Conservation (phyloP, 2,797 vertebrate species). For the Furcifer pardalis region DNA sequence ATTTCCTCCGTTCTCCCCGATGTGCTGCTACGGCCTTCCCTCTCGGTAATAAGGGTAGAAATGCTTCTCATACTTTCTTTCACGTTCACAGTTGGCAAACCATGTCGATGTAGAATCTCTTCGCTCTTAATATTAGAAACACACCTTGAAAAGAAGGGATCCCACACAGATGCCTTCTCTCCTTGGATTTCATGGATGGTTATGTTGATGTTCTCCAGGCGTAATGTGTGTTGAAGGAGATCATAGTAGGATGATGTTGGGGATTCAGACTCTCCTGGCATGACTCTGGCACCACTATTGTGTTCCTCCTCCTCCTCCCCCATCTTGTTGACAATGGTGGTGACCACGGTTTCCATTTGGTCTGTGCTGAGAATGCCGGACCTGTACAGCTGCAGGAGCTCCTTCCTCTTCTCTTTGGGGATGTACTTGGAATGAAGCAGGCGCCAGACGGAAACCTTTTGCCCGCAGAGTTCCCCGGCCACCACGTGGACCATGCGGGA, state of each 20-base stretch:
- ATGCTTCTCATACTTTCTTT: neutral
- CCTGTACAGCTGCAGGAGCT: slow-evolving; percentile 75
- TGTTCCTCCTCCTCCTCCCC: neutral
- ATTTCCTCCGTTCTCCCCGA: neutral
- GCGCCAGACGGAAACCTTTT: slow-evolving; percentile 82
- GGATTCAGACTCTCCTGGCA: slow-evolving; percentile 74
- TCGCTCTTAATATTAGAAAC: slow-evolving; percentile 75
- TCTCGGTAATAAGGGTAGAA: neutral
- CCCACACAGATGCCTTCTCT: slow-evolving; percentile 83
- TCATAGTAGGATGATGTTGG: slow-evolving; percentile 57
- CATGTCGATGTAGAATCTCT: slow-evolving; percentile 59
- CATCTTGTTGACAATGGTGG: slow-evolving; percentile 15
- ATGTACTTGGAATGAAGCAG: slow-evolving; percentile 85
- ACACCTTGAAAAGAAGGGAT: slow-evolving; percentile 82
- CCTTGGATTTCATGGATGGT: slow-evolving; percentile 70
- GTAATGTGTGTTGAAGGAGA: slow-evolving; percentile 69
- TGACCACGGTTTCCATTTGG: slow-evolving; percentile 31
- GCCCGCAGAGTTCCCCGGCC: slow-evolving; percentile 77
- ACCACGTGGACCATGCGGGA: neutral
- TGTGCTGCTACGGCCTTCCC: slow-evolving; percentile 64
- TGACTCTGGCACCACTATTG: slow-evolving; percentile 73
- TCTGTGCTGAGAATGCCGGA: slow-evolving; percentile 19
- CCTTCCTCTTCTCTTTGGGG: slow-evolving; percentile 73
- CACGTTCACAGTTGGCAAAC: neutral
- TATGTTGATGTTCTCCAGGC: slow-evolving; percentile 78